A percentile compares a stretch with the other conserved stretches of the same genome.
These are phyloP conservation scores for Seriola rivoliana DNA, from an alignment of 2,113 vertebrate species.

Conservation along the genomic window DNA sequence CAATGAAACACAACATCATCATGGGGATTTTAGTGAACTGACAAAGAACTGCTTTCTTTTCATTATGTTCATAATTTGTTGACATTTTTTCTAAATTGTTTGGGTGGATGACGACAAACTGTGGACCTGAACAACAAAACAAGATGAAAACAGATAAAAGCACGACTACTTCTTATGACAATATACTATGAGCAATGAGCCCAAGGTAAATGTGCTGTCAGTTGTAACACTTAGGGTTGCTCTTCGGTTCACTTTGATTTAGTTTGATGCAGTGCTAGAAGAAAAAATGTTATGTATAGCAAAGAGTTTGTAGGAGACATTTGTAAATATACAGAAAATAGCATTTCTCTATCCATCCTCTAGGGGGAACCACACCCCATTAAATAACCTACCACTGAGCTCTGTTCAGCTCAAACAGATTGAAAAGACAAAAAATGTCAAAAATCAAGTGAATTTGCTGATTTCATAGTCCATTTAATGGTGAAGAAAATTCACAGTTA, in stretches of 20 bases:
- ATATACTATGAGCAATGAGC: no score
- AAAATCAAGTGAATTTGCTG: slow-evolving; percentile 33
- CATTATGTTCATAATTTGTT: background rate
- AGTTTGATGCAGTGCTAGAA: background rate
- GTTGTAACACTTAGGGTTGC: background rate
- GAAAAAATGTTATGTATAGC: background rate
- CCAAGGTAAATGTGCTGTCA: no score
- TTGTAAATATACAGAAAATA: background rate
- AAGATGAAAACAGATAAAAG: no score
- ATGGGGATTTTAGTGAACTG: background rate
- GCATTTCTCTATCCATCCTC: slow-evolving; percentile 25
- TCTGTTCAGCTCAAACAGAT: background rate
- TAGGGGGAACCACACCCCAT: slow-evolving; percentile 72
- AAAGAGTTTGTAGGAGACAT: background rate
- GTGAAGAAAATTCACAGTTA: slow-evolving; percentile 33
- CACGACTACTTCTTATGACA: background rate
- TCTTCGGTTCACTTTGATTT: background rate
- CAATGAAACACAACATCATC: background rate
- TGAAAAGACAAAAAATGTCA: slow-evolving; percentile 22
- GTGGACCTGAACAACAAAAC: background rate
- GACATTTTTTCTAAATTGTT: background rate
- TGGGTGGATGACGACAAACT: background rate
- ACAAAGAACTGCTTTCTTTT: background rate
- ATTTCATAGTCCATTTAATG: slow-evolving; percentile 67
- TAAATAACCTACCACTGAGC: background rate